Percentiles rank a stretch among this genome's conserved stretches.
Evolutionary conservation across 2,797 vertebrate species (phyloP).

Genomic region (Lepus townsendii): DNA sequence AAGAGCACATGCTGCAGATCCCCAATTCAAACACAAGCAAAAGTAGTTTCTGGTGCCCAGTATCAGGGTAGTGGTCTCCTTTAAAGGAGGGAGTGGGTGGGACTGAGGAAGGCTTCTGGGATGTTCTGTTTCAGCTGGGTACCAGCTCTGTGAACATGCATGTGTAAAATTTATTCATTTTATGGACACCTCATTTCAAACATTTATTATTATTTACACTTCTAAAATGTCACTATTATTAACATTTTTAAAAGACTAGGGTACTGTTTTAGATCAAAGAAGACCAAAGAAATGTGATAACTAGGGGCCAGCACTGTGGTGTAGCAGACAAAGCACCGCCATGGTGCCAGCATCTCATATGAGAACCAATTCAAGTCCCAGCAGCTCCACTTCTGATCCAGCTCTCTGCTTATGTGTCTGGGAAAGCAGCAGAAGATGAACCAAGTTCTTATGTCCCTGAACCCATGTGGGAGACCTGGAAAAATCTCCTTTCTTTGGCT

Average conservation of each 20-base stretch:
- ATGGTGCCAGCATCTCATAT: too few relatives aligned
- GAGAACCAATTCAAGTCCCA: too few relatives aligned
- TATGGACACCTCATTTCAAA: not conserved
- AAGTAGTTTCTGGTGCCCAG: not conserved
- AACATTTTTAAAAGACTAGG: not conserved
- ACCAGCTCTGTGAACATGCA: not conserved
- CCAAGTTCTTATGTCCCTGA: too few relatives aligned
- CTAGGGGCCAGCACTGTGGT: not conserved
- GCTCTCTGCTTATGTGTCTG: too few relatives aligned
- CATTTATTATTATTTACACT: not conserved
- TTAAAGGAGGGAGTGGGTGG: not conserved
- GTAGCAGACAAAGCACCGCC: too few relatives aligned
- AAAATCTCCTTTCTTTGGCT: too few relatives aligned
- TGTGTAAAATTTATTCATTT: slow-evolving; percentile 27
- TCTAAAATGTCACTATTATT: slow-evolving; percentile 35
- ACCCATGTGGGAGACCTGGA: too few relatives aligned
- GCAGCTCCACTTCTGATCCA: too few relatives aligned
- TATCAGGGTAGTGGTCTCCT: not conserved
- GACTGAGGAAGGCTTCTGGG: not conserved
- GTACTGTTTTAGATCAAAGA: slow-evolving; percentile 25
- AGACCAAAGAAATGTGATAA: not conserved
- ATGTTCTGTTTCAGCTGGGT: not conserved
- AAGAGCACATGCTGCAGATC: not conserved
- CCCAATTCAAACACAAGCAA: slow-evolving; percentile 15
- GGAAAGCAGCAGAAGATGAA: too few relatives aligned